Evolutionary conservation across 2,113 vertebrate genomes (phyloP).

Genomic region (Pontoporia blainvillei): DNA sequence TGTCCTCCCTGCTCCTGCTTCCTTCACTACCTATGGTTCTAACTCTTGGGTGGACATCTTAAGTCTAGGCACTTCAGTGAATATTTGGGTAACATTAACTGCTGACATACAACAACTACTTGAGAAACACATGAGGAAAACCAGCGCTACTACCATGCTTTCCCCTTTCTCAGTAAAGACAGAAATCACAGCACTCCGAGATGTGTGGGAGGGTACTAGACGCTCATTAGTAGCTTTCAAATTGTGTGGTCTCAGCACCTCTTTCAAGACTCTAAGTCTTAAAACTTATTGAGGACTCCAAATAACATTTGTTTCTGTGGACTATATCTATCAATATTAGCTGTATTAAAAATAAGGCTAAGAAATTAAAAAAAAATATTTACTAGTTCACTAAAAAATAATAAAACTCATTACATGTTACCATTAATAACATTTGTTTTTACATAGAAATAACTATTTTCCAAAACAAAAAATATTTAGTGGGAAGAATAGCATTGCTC

Average conservation of each 20-base stretch:
- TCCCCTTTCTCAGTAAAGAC: neutral
- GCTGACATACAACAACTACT: neutral
- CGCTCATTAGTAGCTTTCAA: neutral
- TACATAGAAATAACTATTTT: neutral
- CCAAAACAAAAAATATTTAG: neutral
- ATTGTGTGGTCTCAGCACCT: neutral
- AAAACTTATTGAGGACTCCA: neutral
- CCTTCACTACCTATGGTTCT: neutral
- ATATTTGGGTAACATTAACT: too few species aligned
- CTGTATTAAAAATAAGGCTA: neutral
- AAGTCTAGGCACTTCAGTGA: neutral
- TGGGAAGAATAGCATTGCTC: neutral
- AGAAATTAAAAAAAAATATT: neutral
- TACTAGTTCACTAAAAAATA: neutral
- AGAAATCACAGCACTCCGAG: rapidly evolving
- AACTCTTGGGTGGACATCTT: neutral
- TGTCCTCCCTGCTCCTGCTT: neutral
- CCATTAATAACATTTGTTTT: neutral
- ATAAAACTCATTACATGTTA: neutral
- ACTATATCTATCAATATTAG: neutral
- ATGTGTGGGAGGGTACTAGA: neutral
- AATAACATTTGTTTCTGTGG: neutral
- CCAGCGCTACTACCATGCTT: too few species aligned
- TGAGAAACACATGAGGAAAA: neutral
- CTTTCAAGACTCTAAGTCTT: neutral